Percentiles rank a stretch among this genome's conserved stretches.
Evolutionary conservation across 2,888 invertebrate species (phyloP).

Genomic region (Pyralis farinalis): DNA sequence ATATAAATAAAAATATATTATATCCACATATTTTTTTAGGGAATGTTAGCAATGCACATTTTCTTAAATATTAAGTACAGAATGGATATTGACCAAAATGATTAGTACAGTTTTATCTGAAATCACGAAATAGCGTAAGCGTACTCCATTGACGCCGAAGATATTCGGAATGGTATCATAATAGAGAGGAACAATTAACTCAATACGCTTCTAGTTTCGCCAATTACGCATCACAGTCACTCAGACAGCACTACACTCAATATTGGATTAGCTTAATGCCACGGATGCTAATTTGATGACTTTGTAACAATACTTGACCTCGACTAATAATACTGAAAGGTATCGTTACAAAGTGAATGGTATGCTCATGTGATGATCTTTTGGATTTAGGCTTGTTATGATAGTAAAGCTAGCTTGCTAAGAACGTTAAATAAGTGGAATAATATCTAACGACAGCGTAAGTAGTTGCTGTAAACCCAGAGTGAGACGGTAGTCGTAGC

Average conservation of each 20-base stretch:
- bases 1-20: no score
- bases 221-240: conserved; percentile 65
- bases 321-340: conserved; percentile 18
- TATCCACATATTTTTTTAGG: neutral
- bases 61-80: neutral
- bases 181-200: conserved; percentile 54
- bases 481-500: neutral
- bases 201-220: conserved; percentile 67
- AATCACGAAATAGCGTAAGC: neutral
- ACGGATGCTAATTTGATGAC: conserved; percentile 42
- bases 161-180: conserved; percentile 63
- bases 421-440: conserved; percentile 16
- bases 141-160: neutral
- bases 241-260: conserved; percentile 57
- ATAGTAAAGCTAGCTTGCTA: conserved; percentile 39
- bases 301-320: conserved; percentile 31
- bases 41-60: conserved; percentile 5
- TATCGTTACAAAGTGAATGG: conserved; percentile 42
- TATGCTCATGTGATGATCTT: conserved; percentile 21
- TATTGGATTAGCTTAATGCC: conserved; percentile 54
- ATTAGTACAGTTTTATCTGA: neutral
- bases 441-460: conserved; percentile 22
- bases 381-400: conserved; percentile 34
- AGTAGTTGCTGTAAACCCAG: conserved; percentile 21
- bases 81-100: no score